phyloP scores from a whole-genome alignment of 2,113 vertebrate species.

The Danio rerio region GRCz12tu NC_133192.1:18707001-18707500 shows the following conservation, averaged over 20 bases:
- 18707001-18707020: slow-evolving; percentile 33
- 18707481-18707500: background rate
- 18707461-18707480: background rate
- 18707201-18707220: slow-evolving; percentile 56
- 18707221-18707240: slow-evolving; percentile 66
- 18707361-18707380: slow-evolving; percentile 57
- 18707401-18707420: slow-evolving; percentile 18
- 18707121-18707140: background rate
- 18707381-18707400: slow-evolving; percentile 54
- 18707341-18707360: slow-evolving; percentile 60
- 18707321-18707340: slow-evolving; percentile 58
- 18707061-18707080: background rate
- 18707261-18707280: slow-evolving; percentile 60
- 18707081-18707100: background rate
- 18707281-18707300: slow-evolving; percentile 56
- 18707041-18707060: slow-evolving; percentile 8
- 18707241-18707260: slow-evolving; percentile 49
- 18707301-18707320: slow-evolving; percentile 68
- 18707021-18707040: slow-evolving; percentile 10
- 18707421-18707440: background rate
- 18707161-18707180: background rate
- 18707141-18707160: background rate
- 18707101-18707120: slow-evolving; percentile 4
- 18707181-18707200: slow-evolving; percentile 43
- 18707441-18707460: background rate